Base-by-base conservation (phyloP, 2,888 invertebrate genomes). In the Scotopteryx bipunctaria region DNA sequence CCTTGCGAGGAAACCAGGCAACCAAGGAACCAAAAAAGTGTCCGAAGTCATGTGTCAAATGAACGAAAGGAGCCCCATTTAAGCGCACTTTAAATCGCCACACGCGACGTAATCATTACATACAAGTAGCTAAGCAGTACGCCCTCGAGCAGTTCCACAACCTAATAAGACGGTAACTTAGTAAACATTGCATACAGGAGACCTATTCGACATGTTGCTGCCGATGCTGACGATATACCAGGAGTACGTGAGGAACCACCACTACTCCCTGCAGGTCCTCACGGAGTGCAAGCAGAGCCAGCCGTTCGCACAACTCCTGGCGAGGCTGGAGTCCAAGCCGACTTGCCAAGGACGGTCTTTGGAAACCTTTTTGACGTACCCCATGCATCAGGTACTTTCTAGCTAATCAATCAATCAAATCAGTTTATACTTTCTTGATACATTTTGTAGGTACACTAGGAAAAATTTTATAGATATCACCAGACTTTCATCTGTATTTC, bases 171-270 rank as follows among this genome's bases (percentile, higher is more conserved):
- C 21, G 6, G 51, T 52, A 61, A 67, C 68, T 75, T 71, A 77
- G 73, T 73, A 63, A 63, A 65, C 56, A 62, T 66, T 87, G 61
- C 72, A 66, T 70, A 74, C 91, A 97, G 97, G 97, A 76, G 98
- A 98, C 86, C 91, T 98, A 75, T 98, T 98, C 91, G 97, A 97
- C 83, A 97, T 98, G 96, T 91, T 98, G 69, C 92, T 98, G 61
- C 97, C 98, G 42, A 98, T 98, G 97, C 89, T 98, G 84, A 96
- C 95, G 68, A 98, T 98, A 77, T 98, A 98, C 88, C 97, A 97
- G 88, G 97, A 98, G 91, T 98, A 97, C 81, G 97, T 98, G 41
- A 90, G 98, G 53, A 98, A 97, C 85, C 98, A 98, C 80, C 97
- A 98, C 86, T 98, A 97, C 91, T 97, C 97, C 61, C 92, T 98